Evolutionary conservation across 2,113 vertebrate genomes (phyloP).

Genomic region (Piprites chloris): DNA sequence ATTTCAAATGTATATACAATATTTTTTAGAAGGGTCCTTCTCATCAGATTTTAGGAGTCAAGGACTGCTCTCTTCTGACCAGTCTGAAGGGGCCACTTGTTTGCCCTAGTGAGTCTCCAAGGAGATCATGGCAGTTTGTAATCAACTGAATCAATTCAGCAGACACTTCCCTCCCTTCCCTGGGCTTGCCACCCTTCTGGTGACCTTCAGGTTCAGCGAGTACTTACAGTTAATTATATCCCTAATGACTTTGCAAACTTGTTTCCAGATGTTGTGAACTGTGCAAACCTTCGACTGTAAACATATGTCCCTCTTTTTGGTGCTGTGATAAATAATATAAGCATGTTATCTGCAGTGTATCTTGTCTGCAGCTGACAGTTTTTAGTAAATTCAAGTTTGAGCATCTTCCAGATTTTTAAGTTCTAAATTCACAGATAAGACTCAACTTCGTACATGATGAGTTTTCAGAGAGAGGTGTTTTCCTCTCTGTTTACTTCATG

Average conservation of each 20-base stretch:
- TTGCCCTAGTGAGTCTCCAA: neutral
- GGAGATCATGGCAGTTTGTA: neutral
- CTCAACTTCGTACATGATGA: neutral
- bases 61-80: neutral
- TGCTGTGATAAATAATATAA: neutral
- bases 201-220: constrained; percentile 8
- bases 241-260: neutral
- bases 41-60: neutral
- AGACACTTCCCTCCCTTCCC: neutral
- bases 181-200: neutral
- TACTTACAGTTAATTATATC: constrained; percentile 3
- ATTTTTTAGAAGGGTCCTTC: neutral
- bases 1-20: neutral
- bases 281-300: neutral
- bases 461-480: neutral
- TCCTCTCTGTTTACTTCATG: neutral
- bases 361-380: neutral
- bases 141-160: neutral
- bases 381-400: neutral
- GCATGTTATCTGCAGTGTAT: neutral
- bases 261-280: neutral
- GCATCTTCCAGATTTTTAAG: neutral
- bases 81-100: neutral
- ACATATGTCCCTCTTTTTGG: neutral
- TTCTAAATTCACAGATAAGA: neutral